Conservation (phyloP, 2,888 invertebrate genomes). For the Rapana venosa region DNA sequence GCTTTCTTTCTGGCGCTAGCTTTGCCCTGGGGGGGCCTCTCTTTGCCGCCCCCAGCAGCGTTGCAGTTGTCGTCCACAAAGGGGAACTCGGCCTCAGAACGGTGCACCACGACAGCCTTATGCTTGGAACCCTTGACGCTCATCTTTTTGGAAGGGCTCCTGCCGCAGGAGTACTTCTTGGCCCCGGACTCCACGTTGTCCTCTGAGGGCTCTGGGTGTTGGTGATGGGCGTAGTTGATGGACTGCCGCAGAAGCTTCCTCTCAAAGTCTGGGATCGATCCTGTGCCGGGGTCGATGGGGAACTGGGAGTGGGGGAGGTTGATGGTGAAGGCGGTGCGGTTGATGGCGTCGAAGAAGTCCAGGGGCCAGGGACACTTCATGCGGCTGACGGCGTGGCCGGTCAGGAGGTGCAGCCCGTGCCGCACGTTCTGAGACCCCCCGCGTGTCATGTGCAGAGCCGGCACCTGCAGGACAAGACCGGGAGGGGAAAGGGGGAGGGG, state of each 20-base stretch:
- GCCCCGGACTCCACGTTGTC: background rate
- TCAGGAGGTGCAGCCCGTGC: constrained; percentile 27
- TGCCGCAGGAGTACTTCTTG: background rate
- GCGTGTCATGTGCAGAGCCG: constrained; percentile 4
- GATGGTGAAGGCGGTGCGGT: constrained; percentile 32
- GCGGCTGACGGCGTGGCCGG: background rate
- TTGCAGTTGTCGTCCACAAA: too few species aligned
- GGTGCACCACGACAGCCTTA: too few species aligned
- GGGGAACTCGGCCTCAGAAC: too few species aligned
- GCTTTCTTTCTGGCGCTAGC: too few species aligned
- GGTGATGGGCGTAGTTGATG: too few species aligned
- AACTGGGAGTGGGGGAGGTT: background rate
- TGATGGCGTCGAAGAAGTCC: constrained; percentile 23
- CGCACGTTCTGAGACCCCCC: constrained; percentile 22
- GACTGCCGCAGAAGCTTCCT: too few species aligned
- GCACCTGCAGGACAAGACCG: background rate
- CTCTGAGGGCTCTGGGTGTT: background rate
- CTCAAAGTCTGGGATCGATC: background rate
- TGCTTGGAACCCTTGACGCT: too few species aligned
- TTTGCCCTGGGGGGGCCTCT: too few species aligned
- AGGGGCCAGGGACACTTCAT: constrained; percentile 35
- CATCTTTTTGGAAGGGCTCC: too few species aligned
- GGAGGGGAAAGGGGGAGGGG: too few species aligned
- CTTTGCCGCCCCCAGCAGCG: too few species aligned
- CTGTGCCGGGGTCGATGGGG: constrained; percentile 2